phyloP scores from a whole-genome alignment of 2,888 invertebrate species.

The Penaeus monodon region DNA sequence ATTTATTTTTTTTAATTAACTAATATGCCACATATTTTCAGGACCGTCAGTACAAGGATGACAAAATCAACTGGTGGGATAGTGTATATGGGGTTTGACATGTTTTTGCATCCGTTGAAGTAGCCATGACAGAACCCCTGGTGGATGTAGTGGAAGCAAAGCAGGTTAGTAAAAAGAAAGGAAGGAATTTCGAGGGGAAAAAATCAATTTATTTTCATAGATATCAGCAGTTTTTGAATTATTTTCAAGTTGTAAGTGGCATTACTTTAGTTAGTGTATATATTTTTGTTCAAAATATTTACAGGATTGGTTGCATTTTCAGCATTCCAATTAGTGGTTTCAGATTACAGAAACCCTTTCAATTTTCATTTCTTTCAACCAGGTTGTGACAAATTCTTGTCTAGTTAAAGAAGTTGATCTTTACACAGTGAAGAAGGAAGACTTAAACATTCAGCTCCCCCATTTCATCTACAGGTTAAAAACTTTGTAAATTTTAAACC shows the following conservation, averaged over 20 bases:
- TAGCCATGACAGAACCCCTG: conserved; percentile 97
- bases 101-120: conserved; percentile 98
- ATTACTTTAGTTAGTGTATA: too few species aligned
- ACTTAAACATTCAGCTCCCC: conserved; percentile 91
- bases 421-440: conserved; percentile 95
- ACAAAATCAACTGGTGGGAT: conserved; percentile 99
- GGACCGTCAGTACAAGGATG: conserved; percentile 99
- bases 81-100: conserved; percentile 99
- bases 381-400: conserved; percentile 94
- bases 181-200: neutral
- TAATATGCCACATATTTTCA: conserved; percentile 74
- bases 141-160: conserved; percentile 99
- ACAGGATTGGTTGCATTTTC: neutral
- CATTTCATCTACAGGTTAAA: conserved; percentile 78
- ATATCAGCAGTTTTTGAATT: too few species aligned
- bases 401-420: conserved; percentile 97
- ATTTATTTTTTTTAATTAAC: neutral
- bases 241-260: too few species aligned
- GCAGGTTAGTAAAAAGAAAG: conserved; percentile 75
- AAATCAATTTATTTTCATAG: neutral
- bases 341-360: neutral
- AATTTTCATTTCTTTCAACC: conserved; percentile 65
- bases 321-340: neutral
- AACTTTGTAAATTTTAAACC: neutral
- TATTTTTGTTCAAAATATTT: too few species aligned